These are phyloP conservation scores for Pygoscelis antarcticus DNA, from an alignment of 2,113 vertebrate genomes.

Conservation along the genomic window DNA sequence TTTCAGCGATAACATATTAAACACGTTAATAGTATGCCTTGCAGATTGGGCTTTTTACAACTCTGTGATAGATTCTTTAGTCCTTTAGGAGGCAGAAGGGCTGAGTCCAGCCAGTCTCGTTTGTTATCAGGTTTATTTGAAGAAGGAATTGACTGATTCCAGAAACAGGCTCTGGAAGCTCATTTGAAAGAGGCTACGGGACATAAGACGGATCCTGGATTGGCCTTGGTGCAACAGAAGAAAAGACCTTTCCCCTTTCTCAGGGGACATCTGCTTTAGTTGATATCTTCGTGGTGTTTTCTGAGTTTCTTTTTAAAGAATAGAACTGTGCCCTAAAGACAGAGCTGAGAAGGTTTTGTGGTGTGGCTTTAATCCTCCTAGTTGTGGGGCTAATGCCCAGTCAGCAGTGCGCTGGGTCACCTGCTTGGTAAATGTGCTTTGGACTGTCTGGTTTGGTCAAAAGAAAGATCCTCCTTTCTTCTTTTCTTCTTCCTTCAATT, in stretches of 20 bases:
- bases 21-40: background rate
- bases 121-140: background rate
- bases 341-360: background rate
- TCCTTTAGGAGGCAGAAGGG: background rate
- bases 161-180: background rate
- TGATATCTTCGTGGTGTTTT: background rate
- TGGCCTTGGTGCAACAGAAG: background rate
- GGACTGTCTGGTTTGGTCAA: background rate
- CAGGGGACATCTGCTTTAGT: background rate
- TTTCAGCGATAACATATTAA: background rate
- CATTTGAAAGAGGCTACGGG: background rate
- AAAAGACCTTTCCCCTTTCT: background rate
- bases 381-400: background rate
- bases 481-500: background rate
- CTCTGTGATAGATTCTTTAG: background rate
- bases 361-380: background rate
- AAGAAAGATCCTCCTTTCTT: background rate
- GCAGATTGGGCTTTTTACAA: background rate
- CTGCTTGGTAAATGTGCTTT: background rate
- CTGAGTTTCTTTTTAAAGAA: background rate
- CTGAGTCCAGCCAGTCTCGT: background rate
- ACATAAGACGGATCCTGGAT: background rate
- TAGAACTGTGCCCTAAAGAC: background rate
- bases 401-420: background rate
- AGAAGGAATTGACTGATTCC: background rate